Evolutionary conservation across 2,113 vertebrate genomes (phyloP), one percentile per base, ranked within the genome.

Genomic region (Myotis brandtii): DNA sequence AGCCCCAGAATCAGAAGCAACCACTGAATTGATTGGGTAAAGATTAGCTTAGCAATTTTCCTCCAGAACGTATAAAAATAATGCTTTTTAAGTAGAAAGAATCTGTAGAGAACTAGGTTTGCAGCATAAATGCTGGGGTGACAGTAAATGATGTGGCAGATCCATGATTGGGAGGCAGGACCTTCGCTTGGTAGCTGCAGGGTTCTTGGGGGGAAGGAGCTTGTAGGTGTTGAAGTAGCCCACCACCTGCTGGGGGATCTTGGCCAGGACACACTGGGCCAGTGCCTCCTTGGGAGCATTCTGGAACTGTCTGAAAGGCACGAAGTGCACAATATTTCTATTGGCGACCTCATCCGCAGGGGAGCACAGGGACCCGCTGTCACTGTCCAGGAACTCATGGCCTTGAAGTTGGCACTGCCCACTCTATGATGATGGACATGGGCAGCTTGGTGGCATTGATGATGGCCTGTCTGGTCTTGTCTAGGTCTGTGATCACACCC

Each of bases 391-490:
- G 96, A 99, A 99, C 97, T 99, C 99, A 99, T 99, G 97, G 99
- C 99, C 10, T 92, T 96, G 0, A 99, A 99, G 98, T 99, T 99
- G 0, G 99, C 99, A 32, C 98, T 99, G 23, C 99, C 99, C 34
- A 99, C 99, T 3, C 99, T 99, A 99, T 99, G 96, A 99, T 99
- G 93, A 99, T 97, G 67, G 99, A 99, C 99, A 99, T 99, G 79
- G 99, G 99, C 86, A 99, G 96, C 32, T 98, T 99, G 0, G 99
- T 98, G 73, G 99, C 99, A 56, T 98, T 99, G 48, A 99, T 99
- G 9, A 99, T 99, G 54, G 99, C 99, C 2, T 96, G 95, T 81
- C 99, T 98, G 6, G 99, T 99, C 62, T 99, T 98, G 81, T 99
- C 99, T 59, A 99, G 99, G 98, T 99, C 99, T 34, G 99, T 99